These are phyloP conservation scores for Pangasianodon gigas DNA, from an alignment of 2,113 vertebrate species.

Conservation along the genomic window DNA sequence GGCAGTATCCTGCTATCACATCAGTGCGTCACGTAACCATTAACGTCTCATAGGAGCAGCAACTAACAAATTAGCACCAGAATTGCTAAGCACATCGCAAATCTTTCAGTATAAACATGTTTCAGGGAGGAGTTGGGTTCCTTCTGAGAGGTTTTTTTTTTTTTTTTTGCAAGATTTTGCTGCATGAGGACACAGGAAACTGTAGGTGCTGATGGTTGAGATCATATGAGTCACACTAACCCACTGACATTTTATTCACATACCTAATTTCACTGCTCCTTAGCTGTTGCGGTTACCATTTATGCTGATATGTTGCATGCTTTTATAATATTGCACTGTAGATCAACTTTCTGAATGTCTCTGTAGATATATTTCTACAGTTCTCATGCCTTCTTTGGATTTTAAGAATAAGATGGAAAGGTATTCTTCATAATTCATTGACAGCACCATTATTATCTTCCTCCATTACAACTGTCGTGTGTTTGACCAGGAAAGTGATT, in stretches of 20 bases:
- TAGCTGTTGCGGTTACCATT: conserved; percentile 27
- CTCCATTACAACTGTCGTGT: not conserved
- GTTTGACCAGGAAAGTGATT: not conserved
- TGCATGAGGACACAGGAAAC: conserved; percentile 41
- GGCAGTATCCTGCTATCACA: not conserved
- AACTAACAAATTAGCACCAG: not conserved
- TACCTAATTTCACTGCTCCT: not conserved
- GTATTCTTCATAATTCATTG: not conserved
- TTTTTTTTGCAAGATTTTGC: conserved; percentile 13
- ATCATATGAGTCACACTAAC: conserved; percentile 41
- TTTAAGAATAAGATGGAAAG: not conserved
- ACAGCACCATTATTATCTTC: not conserved
- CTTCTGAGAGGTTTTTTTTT: not conserved
- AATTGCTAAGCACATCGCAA: not conserved
- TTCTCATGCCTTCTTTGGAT: not conserved
- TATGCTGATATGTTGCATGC: not conserved
- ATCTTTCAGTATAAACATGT: not conserved
- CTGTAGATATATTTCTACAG: not conserved
- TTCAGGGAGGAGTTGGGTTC: not conserved
- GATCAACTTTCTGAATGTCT: not conserved
- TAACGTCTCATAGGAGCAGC: not conserved
- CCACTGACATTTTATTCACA: conserved; percentile 46
- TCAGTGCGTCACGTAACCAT: not conserved
- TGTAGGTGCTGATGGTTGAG: conserved; percentile 36
- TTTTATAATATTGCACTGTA: not conserved